phyloP scores from a whole-genome alignment of 1,140 invertebrate genomes.

The Chironomus tepperi region DNA sequence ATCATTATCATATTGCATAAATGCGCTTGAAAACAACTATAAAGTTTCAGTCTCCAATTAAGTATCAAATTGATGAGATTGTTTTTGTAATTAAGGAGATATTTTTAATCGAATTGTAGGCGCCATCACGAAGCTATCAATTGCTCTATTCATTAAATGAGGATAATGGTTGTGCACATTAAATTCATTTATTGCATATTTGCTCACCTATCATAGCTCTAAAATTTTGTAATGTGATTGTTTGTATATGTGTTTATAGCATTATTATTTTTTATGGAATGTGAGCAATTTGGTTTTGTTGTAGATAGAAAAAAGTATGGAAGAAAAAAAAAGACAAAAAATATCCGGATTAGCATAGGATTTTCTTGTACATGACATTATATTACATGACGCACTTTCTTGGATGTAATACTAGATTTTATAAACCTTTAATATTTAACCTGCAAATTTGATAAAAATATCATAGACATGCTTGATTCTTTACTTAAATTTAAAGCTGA shows the following conservation, averaged over 20 bases:
- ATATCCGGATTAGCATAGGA: not conserved
- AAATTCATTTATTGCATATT: not conserved
- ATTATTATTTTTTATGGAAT: not conserved
- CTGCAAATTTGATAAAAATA: too few relatives aligned
- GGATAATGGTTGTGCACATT: not conserved
- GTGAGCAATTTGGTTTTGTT: not conserved
- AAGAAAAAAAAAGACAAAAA: not conserved
- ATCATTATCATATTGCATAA: not conserved
- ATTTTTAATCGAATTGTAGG: not conserved
- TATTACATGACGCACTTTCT: too few relatives aligned
- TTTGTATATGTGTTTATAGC: not conserved
- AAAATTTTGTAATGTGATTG: not conserved
- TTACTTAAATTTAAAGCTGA: too few relatives aligned
- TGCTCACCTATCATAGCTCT: conserved; percentile 18
- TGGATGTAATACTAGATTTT: too few relatives aligned
- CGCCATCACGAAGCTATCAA: not conserved
- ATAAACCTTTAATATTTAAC: too few relatives aligned
- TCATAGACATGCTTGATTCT: too few relatives aligned
- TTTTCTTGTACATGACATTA: too few relatives aligned
- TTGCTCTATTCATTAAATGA: not conserved
- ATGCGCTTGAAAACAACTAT: not conserved
- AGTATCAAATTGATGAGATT: not conserved
- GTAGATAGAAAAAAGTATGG: not conserved
- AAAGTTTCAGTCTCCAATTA: conserved; percentile 4
- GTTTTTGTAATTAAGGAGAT: conserved; percentile 14